These are phyloP conservation scores for Campylorhamphus procurvoides DNA, from an alignment of 2,113 vertebrate species.

Conservation along the genomic window DNA sequence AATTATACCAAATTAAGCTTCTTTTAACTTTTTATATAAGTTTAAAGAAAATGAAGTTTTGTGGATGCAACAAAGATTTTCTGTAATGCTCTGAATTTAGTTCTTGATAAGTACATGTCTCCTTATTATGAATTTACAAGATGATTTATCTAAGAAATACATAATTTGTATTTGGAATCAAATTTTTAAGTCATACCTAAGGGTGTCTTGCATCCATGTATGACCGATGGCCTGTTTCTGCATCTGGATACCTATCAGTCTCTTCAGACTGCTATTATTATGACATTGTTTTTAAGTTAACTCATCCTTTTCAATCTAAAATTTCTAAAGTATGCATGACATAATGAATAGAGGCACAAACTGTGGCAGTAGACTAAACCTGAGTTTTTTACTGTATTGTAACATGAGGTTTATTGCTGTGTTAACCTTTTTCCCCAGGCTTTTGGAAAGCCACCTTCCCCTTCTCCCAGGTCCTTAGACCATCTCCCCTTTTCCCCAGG, in stretches of 20 bases:
- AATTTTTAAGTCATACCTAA: not conserved
- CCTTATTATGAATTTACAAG: not conserved
- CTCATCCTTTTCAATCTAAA: not conserved
- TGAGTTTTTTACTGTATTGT: too few relatives aligned
- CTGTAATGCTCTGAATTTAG: not conserved
- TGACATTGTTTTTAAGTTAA: not conserved
- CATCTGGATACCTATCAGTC: not conserved
- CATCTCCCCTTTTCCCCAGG: too few relatives aligned
- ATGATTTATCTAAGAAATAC: not conserved
- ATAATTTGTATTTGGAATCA: not conserved
- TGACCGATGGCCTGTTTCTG: not conserved
- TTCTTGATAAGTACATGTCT: not conserved
- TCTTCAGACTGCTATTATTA: not conserved
- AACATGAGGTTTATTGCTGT: too few relatives aligned
- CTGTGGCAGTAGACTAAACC: too few relatives aligned
- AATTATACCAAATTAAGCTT: not conserved
- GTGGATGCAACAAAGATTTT: not conserved
- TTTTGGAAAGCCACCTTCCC: too few relatives aligned
- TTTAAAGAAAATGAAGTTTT: not conserved
- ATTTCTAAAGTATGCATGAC: not conserved
- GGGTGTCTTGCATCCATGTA: not conserved
- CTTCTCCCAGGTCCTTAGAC: too few relatives aligned
- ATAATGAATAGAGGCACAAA: not conserved
- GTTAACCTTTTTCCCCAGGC: too few relatives aligned
- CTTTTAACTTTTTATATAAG: not conserved